These are phyloP conservation scores for Hymenochirus boettgeri DNA, from an alignment of 2,113 vertebrate genomes.

Conservation along the genomic window DNA sequence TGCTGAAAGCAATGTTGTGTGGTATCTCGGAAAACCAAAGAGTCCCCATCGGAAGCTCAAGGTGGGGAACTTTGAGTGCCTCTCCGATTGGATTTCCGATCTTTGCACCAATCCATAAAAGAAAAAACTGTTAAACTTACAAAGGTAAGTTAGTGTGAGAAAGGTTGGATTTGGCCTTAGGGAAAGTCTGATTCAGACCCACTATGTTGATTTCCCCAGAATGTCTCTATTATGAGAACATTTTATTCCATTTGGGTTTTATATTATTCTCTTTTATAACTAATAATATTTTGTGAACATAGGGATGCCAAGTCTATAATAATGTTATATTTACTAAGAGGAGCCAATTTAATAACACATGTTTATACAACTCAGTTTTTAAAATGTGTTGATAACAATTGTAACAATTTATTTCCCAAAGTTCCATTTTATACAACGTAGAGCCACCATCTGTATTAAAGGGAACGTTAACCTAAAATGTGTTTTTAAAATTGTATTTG, in stretches of 20 bases:
- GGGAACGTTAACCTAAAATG: background rate
- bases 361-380: constrained; percentile 29
- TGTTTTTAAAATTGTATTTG: too few species aligned
- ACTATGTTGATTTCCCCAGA: constrained; percentile 12
- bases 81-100: too few species aligned
- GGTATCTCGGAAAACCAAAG: too few species aligned
- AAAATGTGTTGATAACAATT: constrained; percentile 26
- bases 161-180: constrained; percentile 7
- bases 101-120: too few species aligned
- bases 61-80: too few species aligned
- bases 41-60: too few species aligned
- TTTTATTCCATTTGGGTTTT: constrained; percentile 22
- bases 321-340: constrained; percentile 31
- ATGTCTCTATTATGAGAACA: constrained; percentile 8
- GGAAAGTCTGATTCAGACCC: background rate
- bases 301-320: constrained; percentile 24
- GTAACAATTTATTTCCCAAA: constrained; percentile 22
- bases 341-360: constrained; percentile 40
- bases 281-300: constrained; percentile 12
- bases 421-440: constrained; percentile 30
- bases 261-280: constrained; percentile 10
- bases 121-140: too few species aligned
- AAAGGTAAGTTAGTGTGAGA: background rate
- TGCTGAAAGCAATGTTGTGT: too few species aligned
- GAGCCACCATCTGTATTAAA: background rate